Evolutionary conservation across 2,797 vertebrate genomes (phyloP).

Genomic region (Pachyuromys duprasi): DNA sequence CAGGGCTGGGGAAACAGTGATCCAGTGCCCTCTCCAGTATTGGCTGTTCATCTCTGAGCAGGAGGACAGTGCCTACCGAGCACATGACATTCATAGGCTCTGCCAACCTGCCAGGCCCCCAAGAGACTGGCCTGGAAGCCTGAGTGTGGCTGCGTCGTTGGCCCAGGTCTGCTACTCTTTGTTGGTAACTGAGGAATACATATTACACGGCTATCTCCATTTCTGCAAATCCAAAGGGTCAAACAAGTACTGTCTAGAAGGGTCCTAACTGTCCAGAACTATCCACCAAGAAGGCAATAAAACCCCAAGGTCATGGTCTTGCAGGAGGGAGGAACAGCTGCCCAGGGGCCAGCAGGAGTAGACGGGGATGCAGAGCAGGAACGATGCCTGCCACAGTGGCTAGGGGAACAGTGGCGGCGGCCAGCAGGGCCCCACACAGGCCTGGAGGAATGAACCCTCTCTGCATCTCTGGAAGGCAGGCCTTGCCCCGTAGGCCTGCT

Average conservation of each 20-base stretch:
- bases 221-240: background rate
- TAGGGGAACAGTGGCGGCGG: background rate
- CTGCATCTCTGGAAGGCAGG: background rate
- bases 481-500: no score
- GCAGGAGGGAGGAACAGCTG: background rate
- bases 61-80: rapidly evolving
- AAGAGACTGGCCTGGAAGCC: background rate
- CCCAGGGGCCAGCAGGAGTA: background rate
- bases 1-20: background rate
- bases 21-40: background rate
- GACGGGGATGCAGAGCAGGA: rapidly evolving
- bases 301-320: background rate
- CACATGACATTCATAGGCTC: background rate
- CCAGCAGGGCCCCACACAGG: background rate
- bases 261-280: background rate
- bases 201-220: background rate
- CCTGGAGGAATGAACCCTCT: background rate
- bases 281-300: background rate
- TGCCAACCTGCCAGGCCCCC: background rate
- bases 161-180: background rate
- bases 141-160: rapidly evolving
- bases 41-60: rapidly evolving
- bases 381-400: background rate
- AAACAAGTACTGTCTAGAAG: background rate
- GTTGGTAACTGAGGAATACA: no score